Percentiles rank a stretch among this genome's conserved stretches.
These are phyloP conservation scores for Varecia variegata DNA, from an alignment of 2,797 vertebrate species.

Conservation along the genomic window DNA sequence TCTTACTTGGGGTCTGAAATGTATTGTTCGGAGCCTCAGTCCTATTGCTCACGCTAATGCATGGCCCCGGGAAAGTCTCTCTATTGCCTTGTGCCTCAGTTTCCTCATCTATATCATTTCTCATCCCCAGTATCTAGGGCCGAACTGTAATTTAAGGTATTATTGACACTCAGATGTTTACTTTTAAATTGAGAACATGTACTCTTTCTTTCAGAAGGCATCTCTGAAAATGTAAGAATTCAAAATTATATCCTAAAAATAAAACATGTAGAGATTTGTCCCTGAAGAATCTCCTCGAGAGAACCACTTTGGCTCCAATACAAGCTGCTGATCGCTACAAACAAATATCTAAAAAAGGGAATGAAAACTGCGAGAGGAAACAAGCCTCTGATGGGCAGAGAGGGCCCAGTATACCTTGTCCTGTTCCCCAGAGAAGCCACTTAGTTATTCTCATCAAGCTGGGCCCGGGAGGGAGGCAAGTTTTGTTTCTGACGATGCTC, in stretches of 20 bases:
- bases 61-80: neutral
- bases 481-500: neutral
- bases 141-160: neutral
- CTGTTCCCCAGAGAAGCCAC: neutral
- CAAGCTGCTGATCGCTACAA: constrained; percentile 20
- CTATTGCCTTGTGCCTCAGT: neutral
- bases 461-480: neutral
- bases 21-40: neutral
- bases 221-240: constrained; percentile 45
- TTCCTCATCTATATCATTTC: neutral
- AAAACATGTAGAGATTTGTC: neutral
- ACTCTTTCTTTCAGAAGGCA: neutral
- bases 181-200: constrained; percentile 19
- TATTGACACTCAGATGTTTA: neutral
- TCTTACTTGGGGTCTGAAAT: neutral
- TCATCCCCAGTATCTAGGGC: neutral
- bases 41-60: neutral
- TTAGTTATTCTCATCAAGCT: neutral
- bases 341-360: constrained; percentile 14
- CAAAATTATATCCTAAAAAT: constrained; percentile 39
- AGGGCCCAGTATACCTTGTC: neutral
- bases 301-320: neutral
- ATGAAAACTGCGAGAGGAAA: neutral
- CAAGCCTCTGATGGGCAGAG: neutral
- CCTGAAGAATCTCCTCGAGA: neutral